Evolutionary conservation across 2,113 vertebrate genomes (phyloP), one percentile per base, ranked within the genome.

Genomic region (Sorex fumeus): DNA sequence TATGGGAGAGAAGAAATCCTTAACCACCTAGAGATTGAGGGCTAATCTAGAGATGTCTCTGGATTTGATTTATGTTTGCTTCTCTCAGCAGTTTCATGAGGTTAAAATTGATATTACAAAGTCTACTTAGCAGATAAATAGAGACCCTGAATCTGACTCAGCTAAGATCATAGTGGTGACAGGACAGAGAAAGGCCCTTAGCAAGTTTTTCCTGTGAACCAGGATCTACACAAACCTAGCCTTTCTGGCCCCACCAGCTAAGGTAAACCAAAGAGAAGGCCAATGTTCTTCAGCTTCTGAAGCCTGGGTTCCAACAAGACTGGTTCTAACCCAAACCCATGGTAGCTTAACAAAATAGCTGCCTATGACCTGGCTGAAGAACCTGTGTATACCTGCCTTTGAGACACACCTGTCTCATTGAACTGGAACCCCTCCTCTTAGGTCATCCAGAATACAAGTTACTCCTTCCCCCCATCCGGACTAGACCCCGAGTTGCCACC

Each of bases 191-290:
- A 74, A 6, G 32, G 28, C 2, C 53, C 40, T 82, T 47, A 36
- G 53, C 45, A 11, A 30, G 8, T 5, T 34, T 21, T 8, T 9
- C 8, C 23, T 0, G 0, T 72, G 47, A 10, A 0, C 10, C 43
- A 12, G n/a, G 18, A 7, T 53, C 40, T 79, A 60, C 50, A 23
- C 18, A 32, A 3, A 36, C 36, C 36, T 12, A 13, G 13, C 77
- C 13, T 70, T 71, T n/a, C 23, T n/a, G 76, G 25, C 4, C 45
- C 19, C 8, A 53, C 12, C 5, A 36, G 66, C n/a, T 50, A 15
- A 30, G 8, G 60, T 36, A 11, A 36, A 50, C n/a, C 15, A 0
- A 1, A 25, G 25, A 28, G 47, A 57, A 23, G 27, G 1, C 21
- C 9, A 11, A 28, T 19, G 6, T 5, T 23, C 66, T 66, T 10